Percentiles rank a stretch among this genome's conserved stretches.
phyloP scores from a whole-genome alignment of 2,797 vertebrate species.

The Anguilla obscura region DNA sequence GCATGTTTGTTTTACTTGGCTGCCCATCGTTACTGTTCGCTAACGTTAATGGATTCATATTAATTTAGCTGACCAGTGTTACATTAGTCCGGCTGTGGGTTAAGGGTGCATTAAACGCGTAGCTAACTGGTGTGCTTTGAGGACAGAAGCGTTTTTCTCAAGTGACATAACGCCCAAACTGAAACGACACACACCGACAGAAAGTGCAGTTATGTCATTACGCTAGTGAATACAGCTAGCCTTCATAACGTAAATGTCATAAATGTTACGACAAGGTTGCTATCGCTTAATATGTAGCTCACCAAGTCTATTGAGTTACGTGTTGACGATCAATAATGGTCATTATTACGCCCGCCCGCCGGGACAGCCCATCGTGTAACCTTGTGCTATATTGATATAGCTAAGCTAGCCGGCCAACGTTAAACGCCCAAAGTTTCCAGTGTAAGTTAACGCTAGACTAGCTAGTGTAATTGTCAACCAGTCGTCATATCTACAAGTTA shows the following conservation, averaged over 20 bases:
- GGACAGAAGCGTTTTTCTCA: background rate
- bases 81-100: background rate
- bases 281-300: background rate
- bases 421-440: constrained; percentile 1
- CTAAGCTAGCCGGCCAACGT: background rate
- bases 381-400: background rate
- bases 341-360: background rate
- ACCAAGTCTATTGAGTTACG: background rate
- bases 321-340: background rate
- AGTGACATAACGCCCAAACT: background rate
- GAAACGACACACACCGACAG: background rate
- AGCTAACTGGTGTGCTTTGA: background rate
- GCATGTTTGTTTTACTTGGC: background rate
- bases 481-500: background rate
- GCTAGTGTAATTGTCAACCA: background rate
- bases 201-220: background rate
- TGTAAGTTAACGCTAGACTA: background rate
- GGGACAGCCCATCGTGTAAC: background rate
- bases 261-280: background rate
- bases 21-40: background rate
- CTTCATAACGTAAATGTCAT: background rate
- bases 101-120: background rate
- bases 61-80: background rate
- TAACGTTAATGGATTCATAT: background rate
- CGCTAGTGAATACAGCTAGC: background rate